Conservation (phyloP, 2,888 invertebrate species). For the Sussaba pulchella region DNA sequence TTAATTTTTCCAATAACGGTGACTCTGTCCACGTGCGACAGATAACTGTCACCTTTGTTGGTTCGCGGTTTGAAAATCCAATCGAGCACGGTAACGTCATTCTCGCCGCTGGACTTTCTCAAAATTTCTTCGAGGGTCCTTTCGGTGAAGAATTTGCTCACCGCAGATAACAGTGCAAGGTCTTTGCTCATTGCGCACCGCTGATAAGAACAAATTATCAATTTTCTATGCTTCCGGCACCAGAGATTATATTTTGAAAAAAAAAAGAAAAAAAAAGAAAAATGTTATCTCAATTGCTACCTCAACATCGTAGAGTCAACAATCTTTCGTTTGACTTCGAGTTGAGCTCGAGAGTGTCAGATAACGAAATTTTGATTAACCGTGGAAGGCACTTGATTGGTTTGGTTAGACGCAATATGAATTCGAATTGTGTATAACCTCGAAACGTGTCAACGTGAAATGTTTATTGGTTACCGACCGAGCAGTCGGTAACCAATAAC, state of each 20-base stretch:
- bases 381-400: too few species aligned
- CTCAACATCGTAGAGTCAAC: not conserved
- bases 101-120: conserved; percentile 77
- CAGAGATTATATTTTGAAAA: not conserved
- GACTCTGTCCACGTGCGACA: conserved; percentile 88
- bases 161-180: conserved; percentile 54
- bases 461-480: too few species aligned
- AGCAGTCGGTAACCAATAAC: too few species aligned
- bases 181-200: conserved; percentile 50
- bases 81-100: conserved; percentile 79
- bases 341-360: not conserved
- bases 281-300: not conserved
- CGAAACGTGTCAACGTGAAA: too few species aligned
- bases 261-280: too few species aligned
- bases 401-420: too few species aligned
- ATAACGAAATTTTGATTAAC: not conserved
- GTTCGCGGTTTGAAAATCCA: conserved; percentile 83
- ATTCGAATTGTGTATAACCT: too few species aligned
- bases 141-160: conserved; percentile 81
- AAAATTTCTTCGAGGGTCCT: conserved; percentile 83
- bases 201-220: not conserved
- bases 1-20: conserved; percentile 85
- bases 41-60: conserved; percentile 89
- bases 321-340: not conserved
- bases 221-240: not conserved